Evolutionary conservation across 1,140 invertebrate genomes (phyloP).

Genomic region (Sarcophaga peregrina): DNA sequence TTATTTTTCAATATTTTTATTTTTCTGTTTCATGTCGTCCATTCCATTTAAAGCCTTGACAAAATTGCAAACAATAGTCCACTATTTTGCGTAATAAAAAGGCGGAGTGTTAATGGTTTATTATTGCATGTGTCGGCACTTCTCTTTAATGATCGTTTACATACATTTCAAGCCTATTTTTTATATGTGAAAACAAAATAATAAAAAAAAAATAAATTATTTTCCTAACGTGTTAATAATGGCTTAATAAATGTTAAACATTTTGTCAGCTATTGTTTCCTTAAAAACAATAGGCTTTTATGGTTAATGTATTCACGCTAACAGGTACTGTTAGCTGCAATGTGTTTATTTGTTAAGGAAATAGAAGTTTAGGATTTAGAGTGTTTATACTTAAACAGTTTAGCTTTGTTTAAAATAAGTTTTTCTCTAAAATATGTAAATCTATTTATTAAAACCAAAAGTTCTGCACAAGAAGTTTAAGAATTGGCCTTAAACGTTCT

Average conservation of each 20-base stretch:
- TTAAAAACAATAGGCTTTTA: background rate
- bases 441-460: too few relatives aligned
- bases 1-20: background rate
- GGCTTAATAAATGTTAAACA: constrained; percentile 7
- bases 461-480: too few relatives aligned
- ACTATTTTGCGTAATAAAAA: background rate
- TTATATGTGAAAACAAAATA: background rate
- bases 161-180: background rate
- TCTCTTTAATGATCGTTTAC: constrained; percentile 19
- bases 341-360: too few relatives aligned
- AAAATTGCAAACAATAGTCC: constrained; percentile 28
- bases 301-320: too few relatives aligned
- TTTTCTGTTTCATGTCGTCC: background rate
- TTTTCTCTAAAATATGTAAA: too few relatives aligned
- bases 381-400: too few relatives aligned
- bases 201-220: background rate
- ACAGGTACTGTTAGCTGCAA: too few relatives aligned
- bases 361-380: too few relatives aligned
- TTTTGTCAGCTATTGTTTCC: constrained; percentile 1
- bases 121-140: constrained; percentile 27
- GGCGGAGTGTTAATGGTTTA: background rate
- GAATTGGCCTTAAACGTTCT: too few relatives aligned
- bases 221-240: background rate
- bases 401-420: too few relatives aligned
- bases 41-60: constrained; percentile 28